phyloP scores from a whole-genome alignment of 1,140 invertebrate species.

The Adoxophyes honmai region DNA sequence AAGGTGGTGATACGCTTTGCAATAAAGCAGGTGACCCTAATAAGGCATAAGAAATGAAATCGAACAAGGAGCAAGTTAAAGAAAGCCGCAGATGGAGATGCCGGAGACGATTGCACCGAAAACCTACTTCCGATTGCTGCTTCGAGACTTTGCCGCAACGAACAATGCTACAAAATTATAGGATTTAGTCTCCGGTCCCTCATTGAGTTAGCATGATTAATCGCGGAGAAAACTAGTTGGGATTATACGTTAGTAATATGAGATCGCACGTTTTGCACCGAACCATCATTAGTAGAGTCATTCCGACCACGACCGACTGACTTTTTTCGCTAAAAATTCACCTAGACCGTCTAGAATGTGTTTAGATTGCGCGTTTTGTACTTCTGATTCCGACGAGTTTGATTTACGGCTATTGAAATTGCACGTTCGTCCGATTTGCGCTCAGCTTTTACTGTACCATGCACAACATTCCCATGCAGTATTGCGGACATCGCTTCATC shows the following conservation, averaged over 20 bases:
- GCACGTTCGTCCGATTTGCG: conserved; percentile 32
- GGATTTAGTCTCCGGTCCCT: conserved; percentile 54
- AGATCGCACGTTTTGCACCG: conserved; percentile 49
- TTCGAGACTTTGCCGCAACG: conserved; percentile 37
- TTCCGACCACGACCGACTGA: conserved; percentile 35
- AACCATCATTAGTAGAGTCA: conserved; percentile 45
- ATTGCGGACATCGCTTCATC: no score
- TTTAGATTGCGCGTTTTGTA: conserved; percentile 43
- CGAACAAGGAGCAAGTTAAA: conserved; percentile 15
- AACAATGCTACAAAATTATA: conserved; percentile 67
- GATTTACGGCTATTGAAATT: conserved; percentile 30
- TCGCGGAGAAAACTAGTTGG: conserved; percentile 53
- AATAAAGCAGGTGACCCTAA: neutral
- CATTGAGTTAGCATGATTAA: conserved; percentile 66
- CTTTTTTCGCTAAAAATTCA: conserved; percentile 40
- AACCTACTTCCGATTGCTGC: conserved; percentile 62
- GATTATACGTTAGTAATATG: conserved; percentile 50
- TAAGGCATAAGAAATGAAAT: neutral
- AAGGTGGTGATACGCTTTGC: neutral
- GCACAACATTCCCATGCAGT: conserved; percentile 10
- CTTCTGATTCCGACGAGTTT: conserved; percentile 30
- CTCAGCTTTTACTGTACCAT: conserved; percentile 21
- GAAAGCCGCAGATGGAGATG: conserved; percentile 44
- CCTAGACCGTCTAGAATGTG: conserved; percentile 30
- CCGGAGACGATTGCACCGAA: conserved; percentile 55